These are phyloP conservation scores for Antennarius maculatus DNA, from an alignment of 2,797 vertebrate species.

Conservation along the genomic window DNA sequence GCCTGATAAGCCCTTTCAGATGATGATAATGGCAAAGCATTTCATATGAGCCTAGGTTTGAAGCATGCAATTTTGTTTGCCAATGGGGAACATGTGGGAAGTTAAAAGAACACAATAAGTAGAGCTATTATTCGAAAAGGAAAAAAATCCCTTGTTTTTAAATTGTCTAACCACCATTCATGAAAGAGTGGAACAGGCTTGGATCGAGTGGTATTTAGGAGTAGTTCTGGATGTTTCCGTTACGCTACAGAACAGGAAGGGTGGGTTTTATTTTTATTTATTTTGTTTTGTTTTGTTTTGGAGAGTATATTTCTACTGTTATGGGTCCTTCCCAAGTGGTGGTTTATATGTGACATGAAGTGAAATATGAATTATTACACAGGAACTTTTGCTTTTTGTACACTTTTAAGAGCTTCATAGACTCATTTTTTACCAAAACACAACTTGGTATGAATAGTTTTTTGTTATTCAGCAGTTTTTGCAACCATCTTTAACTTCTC, in stretches of 20 bases:
- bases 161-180: constrained; percentile 44
- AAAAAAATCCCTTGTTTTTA: constrained; percentile 22
- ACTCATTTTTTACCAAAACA: too few species aligned
- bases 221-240: constrained; percentile 17
- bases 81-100: constrained; percentile 69
- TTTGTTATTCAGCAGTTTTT: neutral
- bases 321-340: neutral
- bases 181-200: constrained; percentile 20
- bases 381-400: too few species aligned
- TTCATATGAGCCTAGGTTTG: constrained; percentile 45
- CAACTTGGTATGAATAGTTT: neutral
- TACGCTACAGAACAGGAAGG: neutral
- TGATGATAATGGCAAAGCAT: constrained; percentile 53
- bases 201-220: constrained; percentile 24
- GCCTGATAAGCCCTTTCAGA: constrained; percentile 63
- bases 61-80: constrained; percentile 50
- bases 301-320: neutral
- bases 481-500: neutral
- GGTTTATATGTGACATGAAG: too few species aligned
- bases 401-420: too few species aligned
- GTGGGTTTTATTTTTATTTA: neutral
- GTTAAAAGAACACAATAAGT: constrained; percentile 58
- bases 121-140: constrained; percentile 40
- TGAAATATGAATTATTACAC: too few species aligned
- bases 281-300: too few species aligned